Percentiles rank a stretch among this genome's conserved stretches.
Conservation (phyloP, 2,888 invertebrate species). For the Incurvaria masculella region DNA sequence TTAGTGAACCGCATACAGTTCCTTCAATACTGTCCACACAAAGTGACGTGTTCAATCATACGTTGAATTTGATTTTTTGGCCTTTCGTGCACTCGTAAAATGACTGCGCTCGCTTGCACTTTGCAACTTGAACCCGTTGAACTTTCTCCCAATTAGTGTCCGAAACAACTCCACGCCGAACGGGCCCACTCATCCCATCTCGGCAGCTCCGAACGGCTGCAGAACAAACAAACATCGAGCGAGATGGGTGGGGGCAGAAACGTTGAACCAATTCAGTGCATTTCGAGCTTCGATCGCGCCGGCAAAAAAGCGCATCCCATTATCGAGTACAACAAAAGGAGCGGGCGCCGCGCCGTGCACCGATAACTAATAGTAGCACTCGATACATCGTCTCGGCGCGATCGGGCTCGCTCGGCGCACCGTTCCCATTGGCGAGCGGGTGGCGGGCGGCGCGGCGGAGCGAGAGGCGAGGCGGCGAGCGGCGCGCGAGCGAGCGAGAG, state of each 20-base stretch:
- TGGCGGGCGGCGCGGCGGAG: conserved; percentile 49
- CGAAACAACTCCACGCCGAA: background rate
- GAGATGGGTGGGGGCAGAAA: background rate
- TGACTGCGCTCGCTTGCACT: background rate
- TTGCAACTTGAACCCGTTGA: background rate
- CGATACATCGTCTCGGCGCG: conserved; percentile 57
- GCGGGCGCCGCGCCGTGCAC: conserved; percentile 42
- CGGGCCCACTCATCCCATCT: background rate
- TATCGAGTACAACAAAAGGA: conserved; percentile 58
- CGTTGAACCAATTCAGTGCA: background rate
- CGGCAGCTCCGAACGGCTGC: background rate
- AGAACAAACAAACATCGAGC: background rate
- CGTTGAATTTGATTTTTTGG: too few relatives aligned
- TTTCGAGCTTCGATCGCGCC: conserved; percentile 29
- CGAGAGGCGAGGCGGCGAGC: conserved; percentile 30
- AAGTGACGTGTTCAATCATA: too few relatives aligned
- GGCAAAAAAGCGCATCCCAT: conserved; percentile 56
- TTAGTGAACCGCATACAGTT: too few relatives aligned
- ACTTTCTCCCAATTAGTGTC: background rate
- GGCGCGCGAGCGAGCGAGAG: conserved; percentile 36
- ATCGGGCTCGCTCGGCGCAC: conserved; percentile 34
- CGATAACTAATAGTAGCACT: conserved; percentile 58
- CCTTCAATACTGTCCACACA: too few relatives aligned
- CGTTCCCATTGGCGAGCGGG: conserved; percentile 54
- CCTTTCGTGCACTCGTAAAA: too few relatives aligned